A percentile compares a stretch with the other conserved stretches of the same genome.
Conservation (phyloP, 2,797 vertebrate species). For the Gymnodraco acuticeps region DNA sequence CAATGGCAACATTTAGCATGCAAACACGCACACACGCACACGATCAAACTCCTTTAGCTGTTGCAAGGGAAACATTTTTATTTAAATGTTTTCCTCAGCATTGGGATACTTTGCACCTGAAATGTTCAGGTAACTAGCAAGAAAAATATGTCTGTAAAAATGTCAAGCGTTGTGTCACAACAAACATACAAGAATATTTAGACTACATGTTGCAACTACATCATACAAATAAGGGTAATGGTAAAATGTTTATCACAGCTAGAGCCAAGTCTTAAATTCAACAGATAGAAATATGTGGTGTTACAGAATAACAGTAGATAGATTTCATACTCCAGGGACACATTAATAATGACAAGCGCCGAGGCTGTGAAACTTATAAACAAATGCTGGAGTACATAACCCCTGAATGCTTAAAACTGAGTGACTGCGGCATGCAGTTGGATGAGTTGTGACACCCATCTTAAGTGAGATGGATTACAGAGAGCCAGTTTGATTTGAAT, state of each 20-base stretch:
- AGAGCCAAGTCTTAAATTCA: not conserved
- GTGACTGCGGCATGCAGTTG: constrained; percentile 39
- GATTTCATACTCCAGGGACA: constrained; percentile 16
- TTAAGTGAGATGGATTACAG: constrained; percentile 77
- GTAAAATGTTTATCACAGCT: not conserved
- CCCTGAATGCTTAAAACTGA: constrained; percentile 51
- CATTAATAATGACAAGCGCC: constrained; percentile 38
- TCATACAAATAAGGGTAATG: not conserved
- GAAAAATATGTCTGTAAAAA: no score
- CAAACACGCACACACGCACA: not conserved
- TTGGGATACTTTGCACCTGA: constrained; percentile 11
- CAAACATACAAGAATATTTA: constrained; percentile 6
- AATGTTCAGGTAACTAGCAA: constrained; percentile 8
- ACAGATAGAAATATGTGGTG: not conserved
- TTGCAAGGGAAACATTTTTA: constrained; percentile 57
- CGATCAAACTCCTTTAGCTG: constrained; percentile 10
- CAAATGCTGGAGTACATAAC: constrained; percentile 34
- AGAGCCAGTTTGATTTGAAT: constrained; percentile 64
- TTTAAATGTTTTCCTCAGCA: constrained; percentile 28
- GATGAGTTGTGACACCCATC: constrained; percentile 62
- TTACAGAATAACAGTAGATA: constrained; percentile 21
- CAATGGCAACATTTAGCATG: not conserved
- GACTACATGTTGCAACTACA: not conserved
- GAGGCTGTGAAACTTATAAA: constrained; percentile 41
- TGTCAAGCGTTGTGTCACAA: not conserved